A percentile compares a stretch with the other conserved stretches of the same genome.
Conservation (phyloP, 2,888 invertebrate species). For the Rhaphigaster nebulosa region DNA sequence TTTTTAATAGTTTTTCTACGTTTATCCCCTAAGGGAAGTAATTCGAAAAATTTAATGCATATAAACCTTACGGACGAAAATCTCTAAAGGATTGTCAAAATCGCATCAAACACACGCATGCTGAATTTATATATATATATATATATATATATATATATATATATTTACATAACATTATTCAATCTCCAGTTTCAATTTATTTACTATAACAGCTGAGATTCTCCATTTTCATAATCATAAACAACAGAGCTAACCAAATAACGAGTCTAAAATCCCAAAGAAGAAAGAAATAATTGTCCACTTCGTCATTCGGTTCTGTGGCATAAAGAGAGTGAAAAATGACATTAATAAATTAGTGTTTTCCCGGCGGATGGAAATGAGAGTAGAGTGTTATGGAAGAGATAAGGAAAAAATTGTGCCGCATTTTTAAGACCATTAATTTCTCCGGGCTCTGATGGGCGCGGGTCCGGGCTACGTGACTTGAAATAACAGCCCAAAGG, state of each 20-base stretch:
- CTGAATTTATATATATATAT: no score
- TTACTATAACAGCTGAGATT: neutral
- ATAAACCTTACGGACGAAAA: no score
- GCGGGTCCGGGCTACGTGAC: slow-evolving; percentile 8
- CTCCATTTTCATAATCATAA: neutral
- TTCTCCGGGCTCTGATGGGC: neutral
- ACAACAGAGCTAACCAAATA: neutral
- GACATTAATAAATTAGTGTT: slow-evolving; percentile 42
- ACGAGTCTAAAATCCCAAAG: neutral
- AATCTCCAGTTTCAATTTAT: neutral
- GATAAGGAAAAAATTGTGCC: slow-evolving; percentile 48
- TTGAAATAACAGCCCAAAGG: slow-evolving; percentile 34
- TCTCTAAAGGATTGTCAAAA: no score
- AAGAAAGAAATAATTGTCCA: slow-evolving; percentile 1
- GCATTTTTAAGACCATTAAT: slow-evolving; percentile 49
- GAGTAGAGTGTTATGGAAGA: slow-evolving; percentile 50
- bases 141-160: no score
- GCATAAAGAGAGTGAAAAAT: slow-evolving; percentile 49
- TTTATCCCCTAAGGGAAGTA: no score
- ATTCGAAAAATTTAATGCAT: no score
- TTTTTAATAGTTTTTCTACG: no score
- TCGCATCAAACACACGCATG: no score
- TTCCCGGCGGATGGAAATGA: slow-evolving; percentile 41
- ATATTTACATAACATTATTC: no score
- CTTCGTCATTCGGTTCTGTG: neutral